Base-by-base conservation (phyloP, 2,797 vertebrate genomes). In the Anguilla anguilla region DNA sequence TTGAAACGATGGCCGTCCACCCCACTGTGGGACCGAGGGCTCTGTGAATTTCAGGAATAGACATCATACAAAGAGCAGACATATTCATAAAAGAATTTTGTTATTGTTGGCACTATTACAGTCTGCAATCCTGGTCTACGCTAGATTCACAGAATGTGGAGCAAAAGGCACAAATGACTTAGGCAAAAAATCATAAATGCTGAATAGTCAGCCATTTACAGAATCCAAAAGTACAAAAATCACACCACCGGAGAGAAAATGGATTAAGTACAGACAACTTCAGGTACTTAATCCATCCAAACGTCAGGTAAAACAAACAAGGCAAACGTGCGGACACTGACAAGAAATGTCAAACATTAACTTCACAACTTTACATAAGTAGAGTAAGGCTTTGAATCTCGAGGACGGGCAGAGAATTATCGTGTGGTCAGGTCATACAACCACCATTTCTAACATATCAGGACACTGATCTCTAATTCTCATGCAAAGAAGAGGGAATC, bases 201-300 rank as follows among this genome's bases (percentile, higher is more conserved):
- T 84, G 51, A 84, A 61, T 84, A 84, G 51, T n/a, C 51, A 59
- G 51, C 46, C 55, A 57, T 84, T 59, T 61, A 57, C 31, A 79
- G 69, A 57, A 86, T 72, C 64, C 85, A 86, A 86, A 86, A 86
- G 85, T 86, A 86, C 85, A 86, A 86, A 86, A 69, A 86, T 77
- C 67, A 86, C 74, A 51, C 74, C 49, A 79, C 86, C 86, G 79
- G 67, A 15, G 77, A 57, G 64, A 67, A 86, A 51, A 79, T 25
- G 49, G 49, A 31, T 67, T 10, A 72, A 69, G 86, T 53, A 79
- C 43, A 79, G 74, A 79, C 39, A 79, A 43, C 43, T 79, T 79
- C n/a, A n/a, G n/a, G n/a, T n/a, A n/a, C n/a, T n/a, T n/a, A n/a
- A n/a, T n/a, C n/a, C n/a, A n/a, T n/a, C n/a, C n/a, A n/a, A n/a